Evolutionary conservation across 2,113 vertebrate genomes (phyloP), one percentile per base, ranked within the genome.

Genomic region (Gavialis gangeticus): DNA sequence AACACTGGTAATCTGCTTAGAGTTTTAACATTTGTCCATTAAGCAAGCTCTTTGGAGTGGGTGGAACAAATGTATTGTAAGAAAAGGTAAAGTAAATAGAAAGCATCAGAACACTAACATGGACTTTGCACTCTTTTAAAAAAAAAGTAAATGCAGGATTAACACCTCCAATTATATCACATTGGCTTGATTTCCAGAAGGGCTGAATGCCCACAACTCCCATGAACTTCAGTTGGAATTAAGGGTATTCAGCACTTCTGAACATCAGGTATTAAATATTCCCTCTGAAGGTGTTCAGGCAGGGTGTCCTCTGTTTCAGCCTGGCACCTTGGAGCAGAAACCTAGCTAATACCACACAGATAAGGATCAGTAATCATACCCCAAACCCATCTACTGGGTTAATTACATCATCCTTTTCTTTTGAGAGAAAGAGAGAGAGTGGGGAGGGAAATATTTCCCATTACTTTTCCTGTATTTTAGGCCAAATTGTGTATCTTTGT

Each of bases 401-500:
- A 64, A 58, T 67, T 64, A 34, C 18, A 21, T 54, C 18, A 57
- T n/a, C 10, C 77, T 25, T 19, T 16, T 25, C 25, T 16, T 14
- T 6, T 4, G 63, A 16, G 77, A 30, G 55, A 28, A 24, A 18
- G 78, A 71, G 5, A 71, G 5, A 30, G 78, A 66, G 57, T 73
- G 66, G 81, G 19, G 19, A 30, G 30, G 67, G 10, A 28, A 15
- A 6, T 3, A 22, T 37, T 30, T 30, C 81, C 73, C 63, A 25
- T 83, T 94, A 63, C 73, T 90, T 67, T 91, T 83, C 73, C 63
- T 81, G 59, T 59, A 90, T 92, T 55, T 78, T 63, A 78, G 81
- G 64, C 67, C 69, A 82, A 5, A 54, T 86, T 69, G 76, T 58
- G 22, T 54, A 25, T 69, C 81, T 91, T 75, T 3, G 0, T 69